Conservation (phyloP, 1,140 invertebrate species). For the Aphidius ervi region DNA sequence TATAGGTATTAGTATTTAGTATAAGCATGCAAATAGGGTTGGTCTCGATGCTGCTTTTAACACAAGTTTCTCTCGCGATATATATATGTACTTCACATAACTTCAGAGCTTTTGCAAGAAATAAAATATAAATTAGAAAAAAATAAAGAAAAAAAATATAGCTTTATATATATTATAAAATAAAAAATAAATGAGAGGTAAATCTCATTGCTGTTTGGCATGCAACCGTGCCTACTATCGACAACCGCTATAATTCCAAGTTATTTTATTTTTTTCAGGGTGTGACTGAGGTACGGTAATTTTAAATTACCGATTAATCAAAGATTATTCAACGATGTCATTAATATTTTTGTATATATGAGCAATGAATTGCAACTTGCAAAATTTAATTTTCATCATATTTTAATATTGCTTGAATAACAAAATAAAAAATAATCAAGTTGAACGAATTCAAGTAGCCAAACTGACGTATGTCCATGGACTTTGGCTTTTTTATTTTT, state of each 20-base stretch:
- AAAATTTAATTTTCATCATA: too few species aligned
- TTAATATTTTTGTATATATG: conserved; percentile 21
- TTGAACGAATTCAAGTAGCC: too few species aligned
- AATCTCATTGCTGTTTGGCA: conserved; percentile 43
- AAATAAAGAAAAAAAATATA: neutral
- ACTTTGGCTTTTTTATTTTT: too few species aligned
- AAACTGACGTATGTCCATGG: too few species aligned
- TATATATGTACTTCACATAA: neutral
- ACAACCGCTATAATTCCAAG: conserved; percentile 43
- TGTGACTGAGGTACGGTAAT: conserved; percentile 41
- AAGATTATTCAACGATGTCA: conserved; percentile 36
- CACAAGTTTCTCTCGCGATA: neutral
- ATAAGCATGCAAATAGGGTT: too few species aligned
- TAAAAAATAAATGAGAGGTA: conserved; percentile 1
- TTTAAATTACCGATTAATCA: conserved; percentile 40
- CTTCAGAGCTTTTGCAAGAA: conserved; percentile 4
- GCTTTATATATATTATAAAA: conserved; percentile 2
- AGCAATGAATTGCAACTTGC: neutral
- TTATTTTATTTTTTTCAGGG: conserved; percentile 45
- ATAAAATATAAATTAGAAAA: neutral
- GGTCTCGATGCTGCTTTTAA: neutral
- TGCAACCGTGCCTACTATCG: conserved; percentile 40
- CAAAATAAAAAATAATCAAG: too few species aligned
- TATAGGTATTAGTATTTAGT: conserved; percentile 2
- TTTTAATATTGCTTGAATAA: too few species aligned